Conservation (phyloP, 2,888 invertebrate species). For the Epinotia demarniana region DNA sequence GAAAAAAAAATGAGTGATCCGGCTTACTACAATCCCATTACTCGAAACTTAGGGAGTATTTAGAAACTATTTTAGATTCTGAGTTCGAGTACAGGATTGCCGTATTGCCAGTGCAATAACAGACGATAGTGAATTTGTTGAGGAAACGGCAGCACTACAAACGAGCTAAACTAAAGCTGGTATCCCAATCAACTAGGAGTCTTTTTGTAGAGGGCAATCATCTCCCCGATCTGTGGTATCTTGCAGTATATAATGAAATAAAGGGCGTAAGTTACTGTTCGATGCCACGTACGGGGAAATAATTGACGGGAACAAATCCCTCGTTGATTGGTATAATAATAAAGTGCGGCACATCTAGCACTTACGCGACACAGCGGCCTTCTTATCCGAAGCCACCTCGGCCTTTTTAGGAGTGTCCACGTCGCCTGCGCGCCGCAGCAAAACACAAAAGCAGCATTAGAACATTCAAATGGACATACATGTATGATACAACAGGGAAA, state of each 20-base stretch:
- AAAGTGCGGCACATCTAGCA: conserved; percentile 78
- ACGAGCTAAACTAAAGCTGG: conserved; percentile 41
- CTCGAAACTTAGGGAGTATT: neutral
- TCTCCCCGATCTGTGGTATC: neutral
- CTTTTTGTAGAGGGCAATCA: conserved; percentile 12
- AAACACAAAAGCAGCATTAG: conserved; percentile 84
- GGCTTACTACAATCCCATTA: conserved; percentile 27
- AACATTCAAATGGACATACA: conserved; percentile 70
- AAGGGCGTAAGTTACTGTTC: conserved; percentile 9
- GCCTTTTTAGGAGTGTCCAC: conserved; percentile 82
- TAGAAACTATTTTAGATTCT: neutral
- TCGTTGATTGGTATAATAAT: conserved; percentile 56
- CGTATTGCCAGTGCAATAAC: conserved; percentile 31
- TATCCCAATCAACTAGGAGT: conserved; percentile 19
- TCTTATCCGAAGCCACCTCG: conserved; percentile 82
- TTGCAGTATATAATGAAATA: neutral
- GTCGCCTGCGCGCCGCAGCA: conserved; percentile 80
- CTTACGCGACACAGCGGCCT: conserved; percentile 80
- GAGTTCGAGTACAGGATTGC: conserved; percentile 29
- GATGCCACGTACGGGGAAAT: conserved; percentile 46
- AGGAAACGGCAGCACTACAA: conserved; percentile 48
- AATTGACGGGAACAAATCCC: conserved; percentile 40
- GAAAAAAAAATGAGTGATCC: conserved; percentile 24
- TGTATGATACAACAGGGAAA: conserved; percentile 52
- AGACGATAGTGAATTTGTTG: conserved; percentile 31